These are phyloP conservation scores for Genyomyrus donnyi DNA, from an alignment of 2,113 vertebrate species.

Conservation along the genomic window DNA sequence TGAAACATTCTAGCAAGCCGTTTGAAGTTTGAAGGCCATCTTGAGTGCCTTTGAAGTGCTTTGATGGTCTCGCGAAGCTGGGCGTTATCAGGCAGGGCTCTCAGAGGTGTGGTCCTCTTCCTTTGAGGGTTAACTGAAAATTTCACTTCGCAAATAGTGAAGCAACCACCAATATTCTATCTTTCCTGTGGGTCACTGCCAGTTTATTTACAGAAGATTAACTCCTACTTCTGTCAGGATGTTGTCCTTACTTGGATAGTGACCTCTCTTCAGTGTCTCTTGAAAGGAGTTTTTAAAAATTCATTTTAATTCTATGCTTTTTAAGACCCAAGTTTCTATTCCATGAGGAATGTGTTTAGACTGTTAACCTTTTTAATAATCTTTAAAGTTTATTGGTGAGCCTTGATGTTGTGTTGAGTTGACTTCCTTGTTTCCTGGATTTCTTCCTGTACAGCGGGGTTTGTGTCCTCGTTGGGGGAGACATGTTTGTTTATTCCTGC, in stretches of 20 bases:
- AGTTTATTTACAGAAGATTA: slow-evolving; percentile 1
- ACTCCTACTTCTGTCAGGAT: background rate
- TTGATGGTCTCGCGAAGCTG: background rate
- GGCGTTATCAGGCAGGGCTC: background rate
- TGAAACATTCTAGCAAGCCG: background rate
- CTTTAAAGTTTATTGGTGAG: background rate
- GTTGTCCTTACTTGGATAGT: background rate
- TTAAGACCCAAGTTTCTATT: background rate
- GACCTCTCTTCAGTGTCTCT: background rate
- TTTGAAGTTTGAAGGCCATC: slow-evolving; percentile 8
- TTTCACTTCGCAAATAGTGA: background rate
- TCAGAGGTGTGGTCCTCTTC: background rate
- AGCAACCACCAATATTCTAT: too few relatives aligned
- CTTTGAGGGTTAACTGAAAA: slow-evolving; percentile 3
- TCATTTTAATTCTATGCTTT: background rate
- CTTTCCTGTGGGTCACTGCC: slow-evolving; percentile 2
- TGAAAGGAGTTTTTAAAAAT: background rate
- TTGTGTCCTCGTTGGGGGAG: background rate
- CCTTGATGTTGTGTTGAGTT: background rate
- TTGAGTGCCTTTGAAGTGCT: background rate
- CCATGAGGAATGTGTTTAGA: background rate
- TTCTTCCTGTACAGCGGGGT: background rate
- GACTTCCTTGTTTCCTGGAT: background rate
- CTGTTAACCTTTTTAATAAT: background rate
- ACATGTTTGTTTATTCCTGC: background rate